Base-by-base conservation (phyloP, 2,113 vertebrate species). In the Ceuthmochares aereus region DNA sequence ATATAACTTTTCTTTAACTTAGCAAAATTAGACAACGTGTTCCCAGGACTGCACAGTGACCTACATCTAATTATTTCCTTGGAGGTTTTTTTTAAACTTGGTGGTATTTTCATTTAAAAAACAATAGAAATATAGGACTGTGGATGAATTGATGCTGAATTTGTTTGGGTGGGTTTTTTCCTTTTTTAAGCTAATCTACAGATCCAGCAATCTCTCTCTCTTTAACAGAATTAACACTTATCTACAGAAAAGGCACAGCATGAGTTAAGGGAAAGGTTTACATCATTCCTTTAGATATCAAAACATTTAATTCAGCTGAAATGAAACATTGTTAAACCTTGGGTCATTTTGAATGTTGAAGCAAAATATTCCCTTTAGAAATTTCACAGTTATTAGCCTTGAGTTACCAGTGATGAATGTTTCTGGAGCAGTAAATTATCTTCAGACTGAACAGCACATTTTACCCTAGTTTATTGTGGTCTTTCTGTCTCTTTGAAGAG, bases 261-360 rank as follows among this genome's bases (percentile, higher is more conserved):
- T 0, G 0, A 93, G 56, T 84, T 92, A 89, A 78, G 18, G 8
- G 4, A 69, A 54, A 10, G 6, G 32, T 92, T 90, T 89, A 69
- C 17, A 59, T 23, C 1, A 14, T 86, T 95, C 93, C 37, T 93
- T 34, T 55, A 70, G 42, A 84, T 87, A 96, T 15, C 52, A 90
- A 84, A 94, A 90, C 52, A 88, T 95, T 87, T 90, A 84, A 89
- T 84, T 91, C 73, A 76, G 36, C 63, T 80, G 72, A 83, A 87
- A 6, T 90, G 74, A 95, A 96, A 93, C 43, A 81, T 9, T 69
- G 14, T 79, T 83, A 85, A 84, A 88, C 62, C 22, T 87, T 83
- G 76, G 63, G 74, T 96, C 87, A 92, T 94, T 94, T 93, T 94
- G 89, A 95, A 95, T 93, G 89, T 90, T 96, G 91, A 92, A 96